These are phyloP conservation scores for Neomorphus geoffroyi DNA, from an alignment of 2,797 vertebrate genomes.

Conservation along the genomic window DNA sequence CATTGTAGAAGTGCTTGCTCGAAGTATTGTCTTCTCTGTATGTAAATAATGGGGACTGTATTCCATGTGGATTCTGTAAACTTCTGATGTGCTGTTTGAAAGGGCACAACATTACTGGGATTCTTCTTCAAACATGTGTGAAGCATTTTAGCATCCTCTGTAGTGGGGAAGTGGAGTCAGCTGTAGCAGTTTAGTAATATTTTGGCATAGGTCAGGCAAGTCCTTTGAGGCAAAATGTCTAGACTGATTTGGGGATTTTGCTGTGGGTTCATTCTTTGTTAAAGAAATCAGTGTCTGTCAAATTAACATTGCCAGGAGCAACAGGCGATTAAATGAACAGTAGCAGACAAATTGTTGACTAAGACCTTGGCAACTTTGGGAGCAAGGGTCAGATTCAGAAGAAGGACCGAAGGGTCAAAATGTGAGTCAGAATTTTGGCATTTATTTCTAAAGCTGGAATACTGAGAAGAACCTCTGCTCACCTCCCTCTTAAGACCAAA, in stretches of 20 bases:
- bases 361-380: not conserved
- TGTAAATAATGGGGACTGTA: constrained; percentile 41
- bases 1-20: constrained; percentile 26
- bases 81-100: constrained; percentile 52
- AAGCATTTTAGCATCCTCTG: constrained; percentile 42
- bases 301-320: constrained; percentile 39
- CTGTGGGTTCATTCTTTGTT: constrained; percentile 45
- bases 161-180: constrained; percentile 29
- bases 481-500: not conserved
- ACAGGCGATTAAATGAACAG: not conserved
- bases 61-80: constrained; percentile 56
- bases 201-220: constrained; percentile 44
- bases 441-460: not conserved
- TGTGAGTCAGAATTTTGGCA: not conserved
- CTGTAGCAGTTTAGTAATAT: constrained; percentile 39
- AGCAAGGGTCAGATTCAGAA: not conserved
- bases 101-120: constrained; percentile 8
- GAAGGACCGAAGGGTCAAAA: not conserved
- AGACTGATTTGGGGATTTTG: constrained; percentile 57
- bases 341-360: constrained; percentile 33
- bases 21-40: constrained; percentile 40
- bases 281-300: constrained; percentile 31
- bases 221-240: constrained; percentile 64
- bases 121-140: constrained; percentile 55
- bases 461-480: not conserved